phyloP scores from a whole-genome alignment of 2,113 vertebrate genomes.

The Carollia perspicillata region DNA sequence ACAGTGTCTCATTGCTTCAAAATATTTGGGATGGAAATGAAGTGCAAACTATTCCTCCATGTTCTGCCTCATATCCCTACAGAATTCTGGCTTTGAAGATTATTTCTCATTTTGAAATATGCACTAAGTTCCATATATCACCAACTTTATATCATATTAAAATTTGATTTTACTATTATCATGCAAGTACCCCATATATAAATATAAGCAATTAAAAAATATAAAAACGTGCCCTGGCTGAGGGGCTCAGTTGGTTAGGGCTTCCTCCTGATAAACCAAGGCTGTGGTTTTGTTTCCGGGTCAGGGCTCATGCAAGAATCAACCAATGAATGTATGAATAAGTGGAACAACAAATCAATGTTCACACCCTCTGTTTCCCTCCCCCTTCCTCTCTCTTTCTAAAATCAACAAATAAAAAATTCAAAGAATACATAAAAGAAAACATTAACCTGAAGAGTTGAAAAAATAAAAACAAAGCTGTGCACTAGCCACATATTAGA shows the following conservation, averaged over 20 bases:
- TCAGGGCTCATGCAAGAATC: too few species aligned
- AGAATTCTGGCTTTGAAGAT: background rate
- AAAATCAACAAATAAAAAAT: too few species aligned
- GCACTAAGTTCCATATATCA: background rate
- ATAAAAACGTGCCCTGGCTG: too few species aligned
- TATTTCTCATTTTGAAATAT: constrained; percentile 18
- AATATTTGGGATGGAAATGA: background rate
- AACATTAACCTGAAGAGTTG: background rate
- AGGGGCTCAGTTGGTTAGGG: too few species aligned
- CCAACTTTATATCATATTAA: background rate
- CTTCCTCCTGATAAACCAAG: too few species aligned
- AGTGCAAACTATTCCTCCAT: background rate
- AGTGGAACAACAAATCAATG: too few species aligned
- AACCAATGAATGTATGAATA: too few species aligned
- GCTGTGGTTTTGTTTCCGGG: too few species aligned
- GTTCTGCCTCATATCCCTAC: background rate
- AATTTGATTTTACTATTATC: background rate
- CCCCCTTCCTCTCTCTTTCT: too few species aligned
- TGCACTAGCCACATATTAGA: background rate
- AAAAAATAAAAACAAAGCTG: background rate
- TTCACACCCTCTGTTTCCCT: too few species aligned
- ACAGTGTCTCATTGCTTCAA: background rate
- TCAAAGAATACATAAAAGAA: background rate
- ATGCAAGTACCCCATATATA: background rate
- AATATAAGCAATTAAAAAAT: background rate